A percentile compares a stretch with the other conserved stretches of the same genome.
Conservation (phyloP, 30 jellyfish, hydroid and myxozoan species). For the Nemopilema nomurai region DNA sequence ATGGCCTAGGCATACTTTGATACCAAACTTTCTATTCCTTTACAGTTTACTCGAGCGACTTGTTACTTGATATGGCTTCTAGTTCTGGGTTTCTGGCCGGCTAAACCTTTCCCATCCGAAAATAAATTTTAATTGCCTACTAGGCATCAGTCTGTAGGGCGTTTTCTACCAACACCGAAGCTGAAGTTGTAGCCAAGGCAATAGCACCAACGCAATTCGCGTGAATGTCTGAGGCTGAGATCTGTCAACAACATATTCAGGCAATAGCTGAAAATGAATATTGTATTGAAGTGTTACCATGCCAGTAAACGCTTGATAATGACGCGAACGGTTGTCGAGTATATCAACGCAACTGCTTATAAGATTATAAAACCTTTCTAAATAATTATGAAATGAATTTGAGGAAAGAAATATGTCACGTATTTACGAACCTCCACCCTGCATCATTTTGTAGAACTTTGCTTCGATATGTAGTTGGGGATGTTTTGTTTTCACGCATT, state of each 20-base stretch:
- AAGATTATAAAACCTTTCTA: not conserved
- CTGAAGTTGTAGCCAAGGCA: not conserved
- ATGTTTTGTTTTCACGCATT: conserved; percentile 91
- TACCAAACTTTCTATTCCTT: no score
- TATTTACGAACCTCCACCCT: conserved; percentile 91
- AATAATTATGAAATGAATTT: conserved; percentile 11
- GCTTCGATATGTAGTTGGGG: conserved; percentile 99
- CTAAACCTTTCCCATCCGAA: not conserved
- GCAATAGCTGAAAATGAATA: not conserved
- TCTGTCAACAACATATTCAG: not conserved
- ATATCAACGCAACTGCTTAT: not conserved
- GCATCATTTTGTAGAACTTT: conserved; percentile 97
- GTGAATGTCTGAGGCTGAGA: not conserved
- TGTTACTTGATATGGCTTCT: not conserved
- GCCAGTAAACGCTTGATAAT: conserved; percentile 16
- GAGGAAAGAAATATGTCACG: not conserved
- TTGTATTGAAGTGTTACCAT: conserved; percentile 47
- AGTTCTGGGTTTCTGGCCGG: not conserved
- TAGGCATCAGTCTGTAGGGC: not conserved
- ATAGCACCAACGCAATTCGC: not conserved
- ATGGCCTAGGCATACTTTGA: not conserved
- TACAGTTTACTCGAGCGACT: not conserved
- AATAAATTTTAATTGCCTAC: not conserved
- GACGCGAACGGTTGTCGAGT: not conserved
- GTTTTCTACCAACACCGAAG: not conserved